Base-by-base conservation (phyloP, 2,113 vertebrate genomes). In the Tyrannus savana region DNA sequence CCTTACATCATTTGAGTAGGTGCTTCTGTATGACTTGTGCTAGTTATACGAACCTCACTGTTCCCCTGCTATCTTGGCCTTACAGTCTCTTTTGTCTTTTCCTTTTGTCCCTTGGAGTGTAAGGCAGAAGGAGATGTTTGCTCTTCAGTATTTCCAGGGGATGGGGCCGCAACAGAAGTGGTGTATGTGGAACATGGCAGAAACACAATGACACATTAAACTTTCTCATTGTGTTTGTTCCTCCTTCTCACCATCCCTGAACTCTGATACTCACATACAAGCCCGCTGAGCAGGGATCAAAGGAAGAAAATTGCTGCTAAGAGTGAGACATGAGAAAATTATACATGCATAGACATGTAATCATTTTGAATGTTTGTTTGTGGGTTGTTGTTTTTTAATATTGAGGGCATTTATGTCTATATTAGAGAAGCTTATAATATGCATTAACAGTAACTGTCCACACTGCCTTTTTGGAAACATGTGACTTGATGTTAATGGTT, bases 371-470 rank as follows among this genome's bases (percentile, higher is more conserved):
- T 10, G 19, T 39, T 37, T 37, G 31, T 50, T 39, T 56, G 14
- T 49, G 39, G 4, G 18, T 33, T 55, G 8, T 30, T 77, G 55
- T 28, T 74, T 76, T 86, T 46, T 15, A 72, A 55, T 41, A 60
- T 52, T 73, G 50, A 92, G 53, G 82, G 8, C 30, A 84, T 90
- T 94, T 91, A 24, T 49, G 12, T 63, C 68, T 89, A 78, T 96
- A 95, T 95, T 96, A 90, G 41, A 79, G 79, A 87, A 90, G 35
- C 82, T 96, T 95, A 92, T 69, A 77, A 52, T 35, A 44, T 58
- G 23, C 75, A 88, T 88, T 94, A 91, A 59, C 39, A 72, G 46
- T 75, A 71, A 86, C 27, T 58, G 59, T 89, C 30, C 30, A 55
- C 27, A 35, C 27, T 41, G 52, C 25, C 37, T 93, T 84, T 90